Conservation (phyloP, 2,797 vertebrate species). For the Cyprinodon diabolis region DNA sequence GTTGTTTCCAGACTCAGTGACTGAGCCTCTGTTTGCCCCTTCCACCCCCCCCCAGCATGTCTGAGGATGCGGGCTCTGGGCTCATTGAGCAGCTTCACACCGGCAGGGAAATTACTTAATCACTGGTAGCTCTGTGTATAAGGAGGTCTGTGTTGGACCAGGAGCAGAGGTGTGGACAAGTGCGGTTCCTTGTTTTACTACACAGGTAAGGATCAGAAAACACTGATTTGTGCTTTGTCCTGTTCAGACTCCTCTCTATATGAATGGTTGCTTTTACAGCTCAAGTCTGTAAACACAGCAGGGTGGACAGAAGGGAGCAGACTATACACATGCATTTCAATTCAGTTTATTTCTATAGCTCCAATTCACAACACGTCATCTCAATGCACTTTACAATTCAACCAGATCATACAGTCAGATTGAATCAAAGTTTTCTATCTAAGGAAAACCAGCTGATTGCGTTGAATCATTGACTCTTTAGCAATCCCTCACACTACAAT, state of each 20-base stretch:
- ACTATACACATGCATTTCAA: background rate
- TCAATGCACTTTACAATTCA: too few relatives aligned
- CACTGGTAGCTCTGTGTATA: constrained; percentile 34
- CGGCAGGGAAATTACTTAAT: constrained; percentile 49
- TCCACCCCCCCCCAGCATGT: background rate
- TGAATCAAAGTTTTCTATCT: too few relatives aligned
- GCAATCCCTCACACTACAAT: too few relatives aligned
- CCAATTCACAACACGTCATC: too few relatives aligned
- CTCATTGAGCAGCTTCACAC: constrained; percentile 24
- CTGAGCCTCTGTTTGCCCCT: constrained; percentile 57
- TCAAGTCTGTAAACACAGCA: constrained; percentile 28
- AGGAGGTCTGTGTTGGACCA: constrained; percentile 31
- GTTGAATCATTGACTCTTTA: too few relatives aligned
- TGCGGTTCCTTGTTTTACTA: too few relatives aligned
- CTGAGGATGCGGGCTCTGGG: constrained; percentile 3
- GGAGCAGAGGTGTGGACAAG: constrained; percentile 10
- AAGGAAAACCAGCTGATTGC: too few relatives aligned
- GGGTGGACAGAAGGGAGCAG: constrained; percentile 35
- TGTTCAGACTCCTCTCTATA: constrained; percentile 45
- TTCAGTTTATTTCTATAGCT: too few relatives aligned
- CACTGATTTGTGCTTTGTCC: constrained; percentile 59
- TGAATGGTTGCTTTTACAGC: constrained; percentile 61
- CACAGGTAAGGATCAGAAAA: constrained; percentile 49
- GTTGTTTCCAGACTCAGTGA: constrained; percentile 55
- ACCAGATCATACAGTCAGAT: too few relatives aligned